phyloP scores from a whole-genome alignment of 2,797 vertebrate species.

The Botia almorhae region DNA sequence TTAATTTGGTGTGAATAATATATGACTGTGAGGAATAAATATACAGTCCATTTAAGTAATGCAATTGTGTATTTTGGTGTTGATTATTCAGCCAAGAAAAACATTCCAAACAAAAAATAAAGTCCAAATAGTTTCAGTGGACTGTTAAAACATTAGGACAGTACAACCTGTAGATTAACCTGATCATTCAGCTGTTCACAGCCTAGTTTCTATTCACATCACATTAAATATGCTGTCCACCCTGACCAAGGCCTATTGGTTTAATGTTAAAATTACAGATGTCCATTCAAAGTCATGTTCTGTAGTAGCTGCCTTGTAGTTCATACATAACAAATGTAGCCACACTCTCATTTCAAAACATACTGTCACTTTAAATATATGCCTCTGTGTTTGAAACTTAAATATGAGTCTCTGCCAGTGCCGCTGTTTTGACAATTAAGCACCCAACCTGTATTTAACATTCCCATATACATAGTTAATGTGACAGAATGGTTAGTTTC shows the following conservation, averaged over 20 bases:
- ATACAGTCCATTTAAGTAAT: no score
- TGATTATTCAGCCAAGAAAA: no score
- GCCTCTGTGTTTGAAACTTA: constrained; percentile 58
- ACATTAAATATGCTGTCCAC: background rate
- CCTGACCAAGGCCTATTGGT: background rate
- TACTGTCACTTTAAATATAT: constrained; percentile 52
- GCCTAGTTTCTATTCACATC: no score
- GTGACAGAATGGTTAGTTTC: background rate
- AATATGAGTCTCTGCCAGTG: constrained; percentile 57
- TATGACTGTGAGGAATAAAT: no score
- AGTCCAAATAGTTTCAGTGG: no score
- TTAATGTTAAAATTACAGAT: background rate
- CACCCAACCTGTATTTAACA: constrained; percentile 42
- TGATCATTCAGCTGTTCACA: no score
- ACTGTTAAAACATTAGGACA: background rate
- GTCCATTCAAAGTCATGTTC: background rate
- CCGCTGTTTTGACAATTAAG: constrained; percentile 65
- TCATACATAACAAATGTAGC: background rate
- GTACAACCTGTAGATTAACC: background rate
- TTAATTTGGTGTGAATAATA: no score
- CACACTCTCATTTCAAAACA: constrained; percentile 51
- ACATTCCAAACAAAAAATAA: no score
- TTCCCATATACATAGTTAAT: constrained; percentile 1
- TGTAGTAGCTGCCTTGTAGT: background rate
- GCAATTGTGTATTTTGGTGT: no score